Evolutionary conservation across 2,888 invertebrate species (phyloP), one percentile per base, ranked within the genome.

Genomic region (Parapristionchus giblindavisi): DNA sequence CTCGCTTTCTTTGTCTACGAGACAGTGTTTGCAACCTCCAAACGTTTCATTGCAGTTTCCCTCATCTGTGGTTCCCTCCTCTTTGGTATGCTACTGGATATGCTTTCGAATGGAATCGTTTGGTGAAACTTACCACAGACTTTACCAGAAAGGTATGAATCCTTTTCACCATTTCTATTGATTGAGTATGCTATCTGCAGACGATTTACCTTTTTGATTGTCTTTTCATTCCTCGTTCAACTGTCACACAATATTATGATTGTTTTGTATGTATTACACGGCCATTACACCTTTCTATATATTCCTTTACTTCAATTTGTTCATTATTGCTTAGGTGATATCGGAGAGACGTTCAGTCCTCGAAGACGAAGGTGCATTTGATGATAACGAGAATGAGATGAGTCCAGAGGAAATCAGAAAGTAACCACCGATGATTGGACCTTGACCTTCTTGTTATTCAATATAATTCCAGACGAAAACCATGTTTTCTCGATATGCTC

Each of bases 41-140:
- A 21, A 48, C 34, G 61, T 77, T 29, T 34, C 1, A 27, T 21
- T 32, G 85, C 61, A 78, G 87, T 56, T 78, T 84, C 72, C 91
- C 92, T 0, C 91, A 92, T 89, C 87, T 91, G 0, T 90, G 91
- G 85, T 84, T 88, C 0, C 89, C 91, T 38, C 87, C 89, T 2
- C 84, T 92, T 54, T 93, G 92, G 87, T 90, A 91, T 79, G 88
- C 92, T 3, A 89, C 92, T 0, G 88, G 87, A 1, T 89, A 91
- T 68, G 81, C 80, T 0, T 76, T 74, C 43, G 78, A 78, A 56
- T 84, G 80, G 52, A 77, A 80, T 36, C 51, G 63, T 21, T 63
- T 75, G 29, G 76, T 82, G 2, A 76, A 77, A 51, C 52, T 79
- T n/a, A 77, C 82, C 34, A 80, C 76, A 5, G 80, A 79, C 38